phyloP scores from a whole-genome alignment of 2,797 vertebrate species.

The Tapera naevia region DNA sequence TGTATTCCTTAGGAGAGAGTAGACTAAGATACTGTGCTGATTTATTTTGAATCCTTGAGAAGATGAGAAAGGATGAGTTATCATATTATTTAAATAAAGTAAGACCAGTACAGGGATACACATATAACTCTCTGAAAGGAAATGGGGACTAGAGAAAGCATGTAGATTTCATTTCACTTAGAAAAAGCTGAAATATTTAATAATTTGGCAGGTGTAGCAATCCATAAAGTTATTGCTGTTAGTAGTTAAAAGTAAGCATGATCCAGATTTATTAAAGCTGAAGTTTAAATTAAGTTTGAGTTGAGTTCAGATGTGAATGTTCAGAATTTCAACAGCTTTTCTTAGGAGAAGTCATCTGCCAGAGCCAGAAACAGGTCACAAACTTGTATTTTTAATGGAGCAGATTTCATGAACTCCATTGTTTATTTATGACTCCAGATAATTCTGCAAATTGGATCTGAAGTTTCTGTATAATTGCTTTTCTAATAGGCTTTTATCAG shows the following conservation, averaged over 20 bases:
- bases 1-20: background rate
- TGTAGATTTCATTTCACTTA: background rate
- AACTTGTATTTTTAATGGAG: background rate
- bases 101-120: background rate
- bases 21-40: background rate
- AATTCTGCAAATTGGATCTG: background rate
- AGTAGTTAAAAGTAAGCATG: background rate
- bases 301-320: background rate
- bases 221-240: background rate
- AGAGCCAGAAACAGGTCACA: background rate
- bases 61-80: background rate
- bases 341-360: background rate
- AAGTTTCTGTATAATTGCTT: background rate
- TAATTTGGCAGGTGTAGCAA: background rate
- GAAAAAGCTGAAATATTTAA: background rate
- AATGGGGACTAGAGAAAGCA: background rate
- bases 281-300: background rate
- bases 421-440: background rate
- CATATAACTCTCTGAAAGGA: slow-evolving; percentile 3
- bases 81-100: background rate
- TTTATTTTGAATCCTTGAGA: slow-evolving; percentile 14
- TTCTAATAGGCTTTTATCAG: background rate
- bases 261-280: background rate
- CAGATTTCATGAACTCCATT: background rate
- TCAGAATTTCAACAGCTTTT: slow-evolving; percentile 12